Conservation (phyloP, 2,888 invertebrate species). For the Ernsta delagoae region DNA sequence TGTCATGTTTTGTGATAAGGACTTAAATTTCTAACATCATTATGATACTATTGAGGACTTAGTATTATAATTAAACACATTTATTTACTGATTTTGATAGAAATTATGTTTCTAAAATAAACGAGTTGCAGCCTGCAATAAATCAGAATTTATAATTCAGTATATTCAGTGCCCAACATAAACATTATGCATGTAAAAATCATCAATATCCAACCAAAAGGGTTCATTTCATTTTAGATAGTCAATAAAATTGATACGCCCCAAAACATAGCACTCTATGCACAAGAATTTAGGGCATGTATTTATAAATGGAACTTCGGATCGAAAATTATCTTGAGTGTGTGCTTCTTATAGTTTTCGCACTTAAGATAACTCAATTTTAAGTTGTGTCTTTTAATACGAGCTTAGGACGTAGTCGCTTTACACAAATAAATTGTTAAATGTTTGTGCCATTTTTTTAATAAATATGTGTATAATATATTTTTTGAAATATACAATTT, state of each 20-base stretch:
- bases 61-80: too few species aligned
- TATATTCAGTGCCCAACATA: conserved; percentile 4
- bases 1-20: background rate
- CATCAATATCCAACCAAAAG: background rate
- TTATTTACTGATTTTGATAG: background rate
- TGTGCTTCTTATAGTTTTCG: too few species aligned
- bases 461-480: too few species aligned
- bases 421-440: conserved; percentile 12
- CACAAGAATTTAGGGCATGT: conserved; percentile 16
- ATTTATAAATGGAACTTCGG: too few species aligned
- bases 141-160: background rate
- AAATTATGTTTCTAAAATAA: background rate
- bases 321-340: too few species aligned
- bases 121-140: background rate
- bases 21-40: background rate
- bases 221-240: conserved; percentile 1
- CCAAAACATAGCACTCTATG: conserved; percentile 14
- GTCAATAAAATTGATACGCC: conserved; percentile 10
- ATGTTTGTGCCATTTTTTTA: conserved; percentile 26
- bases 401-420: too few species aligned
- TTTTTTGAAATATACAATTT: conserved; percentile 2
- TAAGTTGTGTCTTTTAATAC: too few species aligned
- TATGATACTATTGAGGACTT: background rate
- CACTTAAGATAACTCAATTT: too few species aligned
- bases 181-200: conserved; percentile 22